These are phyloP conservation scores for Camelus dromedarius DNA, from an alignment of 2,113 vertebrate species.

Conservation along the genomic window DNA sequence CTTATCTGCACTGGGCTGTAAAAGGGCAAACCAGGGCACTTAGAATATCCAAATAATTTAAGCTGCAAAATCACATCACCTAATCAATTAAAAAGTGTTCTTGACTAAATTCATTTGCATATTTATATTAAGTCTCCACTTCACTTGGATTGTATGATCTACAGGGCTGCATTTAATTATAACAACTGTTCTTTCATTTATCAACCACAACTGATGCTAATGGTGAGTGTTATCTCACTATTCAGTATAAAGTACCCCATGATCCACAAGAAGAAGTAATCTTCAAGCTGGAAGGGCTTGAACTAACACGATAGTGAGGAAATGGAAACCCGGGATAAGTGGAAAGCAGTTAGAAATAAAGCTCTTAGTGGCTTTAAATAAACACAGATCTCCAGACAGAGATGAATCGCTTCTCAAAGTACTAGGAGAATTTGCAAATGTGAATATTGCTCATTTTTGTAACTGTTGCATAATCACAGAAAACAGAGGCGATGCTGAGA, in stretches of 20 bases:
- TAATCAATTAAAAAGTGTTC: slow-evolving; percentile 64
- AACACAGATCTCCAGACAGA: slow-evolving; percentile 56
- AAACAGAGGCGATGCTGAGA: slow-evolving; percentile 35
- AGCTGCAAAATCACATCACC: slow-evolving; percentile 64
- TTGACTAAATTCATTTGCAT: slow-evolving; percentile 66
- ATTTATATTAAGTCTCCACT: slow-evolving; percentile 62
- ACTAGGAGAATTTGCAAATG: slow-evolving; percentile 51
- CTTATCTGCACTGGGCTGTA: not conserved
- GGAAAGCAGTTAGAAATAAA: slow-evolving; percentile 33
- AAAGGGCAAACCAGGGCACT: not conserved
- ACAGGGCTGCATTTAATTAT: slow-evolving; percentile 37
- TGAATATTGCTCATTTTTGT: slow-evolving; percentile 51
- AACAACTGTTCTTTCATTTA: slow-evolving; percentile 19
- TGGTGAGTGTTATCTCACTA: not conserved
- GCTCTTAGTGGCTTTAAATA: slow-evolving; percentile 39
- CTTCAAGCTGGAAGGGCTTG: not conserved
- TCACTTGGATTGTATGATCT: slow-evolving; percentile 27
- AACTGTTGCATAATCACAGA: slow-evolving; percentile 59
- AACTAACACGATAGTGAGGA: not conserved
- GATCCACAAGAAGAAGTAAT: not conserved
- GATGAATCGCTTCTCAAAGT: slow-evolving; percentile 31
- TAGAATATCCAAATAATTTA: slow-evolving; percentile 54
- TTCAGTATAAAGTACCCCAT: not conserved
- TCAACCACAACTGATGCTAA: slow-evolving; percentile 17
- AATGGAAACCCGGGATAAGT: not conserved